phyloP scores from a whole-genome alignment of 53 echinoderm and acorn worm species.

The Henricia sp. region DNA sequence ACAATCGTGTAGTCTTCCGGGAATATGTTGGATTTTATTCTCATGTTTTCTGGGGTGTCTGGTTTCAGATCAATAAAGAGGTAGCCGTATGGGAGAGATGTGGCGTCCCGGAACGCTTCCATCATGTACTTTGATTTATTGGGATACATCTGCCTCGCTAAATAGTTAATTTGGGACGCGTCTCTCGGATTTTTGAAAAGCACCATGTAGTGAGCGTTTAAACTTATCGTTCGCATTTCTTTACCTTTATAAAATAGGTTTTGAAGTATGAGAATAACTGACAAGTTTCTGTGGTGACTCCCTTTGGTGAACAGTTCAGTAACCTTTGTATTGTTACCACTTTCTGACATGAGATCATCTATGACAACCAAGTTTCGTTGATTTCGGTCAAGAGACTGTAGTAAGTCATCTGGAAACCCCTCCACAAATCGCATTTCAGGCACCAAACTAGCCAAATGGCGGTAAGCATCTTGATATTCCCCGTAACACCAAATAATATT shows the following conservation, averaged over 20 bases:
- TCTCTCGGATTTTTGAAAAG: constrained; percentile 84
- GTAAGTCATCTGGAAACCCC: constrained; percentile 66
- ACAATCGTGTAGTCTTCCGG: constrained; percentile 55
- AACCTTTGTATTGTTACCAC: constrained; percentile 59
- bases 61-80: constrained; percentile 82
- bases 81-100: constrained; percentile 63
- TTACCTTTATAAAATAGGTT: constrained; percentile 77
- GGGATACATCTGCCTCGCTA: constrained; percentile 84
- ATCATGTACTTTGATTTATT: constrained; percentile 72
- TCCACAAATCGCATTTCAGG: constrained; percentile 69
- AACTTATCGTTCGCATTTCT: constrained; percentile 78
- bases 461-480: constrained; percentile 77
- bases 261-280: constrained; percentile 75
- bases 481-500: constrained; percentile 82
- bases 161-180: constrained; percentile 73
- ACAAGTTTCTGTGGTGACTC: constrained; percentile 82
- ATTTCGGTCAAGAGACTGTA: constrained; percentile 37
- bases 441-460: constrained; percentile 45
- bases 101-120: constrained; percentile 71
- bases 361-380: constrained; percentile 67
- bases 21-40: constrained; percentile 73
- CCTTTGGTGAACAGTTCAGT: constrained; percentile 76
- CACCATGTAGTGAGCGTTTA: constrained; percentile 77
- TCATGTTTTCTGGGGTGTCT: constrained; percentile 56
- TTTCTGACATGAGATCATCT: constrained; percentile 82